phyloP scores from a whole-genome alignment of 37 sponge, comb jelly and placozoan genomes.

The Haliclona indistincta region DNA sequence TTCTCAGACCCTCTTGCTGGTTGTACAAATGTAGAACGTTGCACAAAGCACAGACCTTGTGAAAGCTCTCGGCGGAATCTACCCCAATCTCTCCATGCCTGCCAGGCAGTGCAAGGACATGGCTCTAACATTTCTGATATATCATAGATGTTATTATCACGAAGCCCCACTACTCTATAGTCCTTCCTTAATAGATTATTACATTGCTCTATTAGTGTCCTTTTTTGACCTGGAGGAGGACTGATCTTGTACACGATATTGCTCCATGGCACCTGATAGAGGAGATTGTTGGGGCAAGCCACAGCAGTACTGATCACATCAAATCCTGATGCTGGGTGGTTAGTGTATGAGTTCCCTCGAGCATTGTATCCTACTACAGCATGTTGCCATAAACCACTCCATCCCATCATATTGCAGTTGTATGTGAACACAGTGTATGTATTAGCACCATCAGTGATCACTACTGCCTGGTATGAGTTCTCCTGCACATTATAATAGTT shows the following conservation, averaged over 20 bases:
- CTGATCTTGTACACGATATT: slow-evolving; percentile 52
- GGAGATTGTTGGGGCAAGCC: slow-evolving; percentile 29
- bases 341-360: slow-evolving; percentile 25
- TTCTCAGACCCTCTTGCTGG: too few species aligned
- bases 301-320: not conserved
- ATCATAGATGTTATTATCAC: not conserved
- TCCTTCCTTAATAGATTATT: not conserved
- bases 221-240: not conserved
- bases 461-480: slow-evolving; percentile 67
- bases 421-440: slow-evolving; percentile 70
- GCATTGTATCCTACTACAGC: slow-evolving; percentile 56
- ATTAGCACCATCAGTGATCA: slow-evolving; percentile 61
- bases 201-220: not conserved
- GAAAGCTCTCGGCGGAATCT: too few species aligned
- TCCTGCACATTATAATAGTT: not conserved
- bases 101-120: slow-evolving; percentile 26
- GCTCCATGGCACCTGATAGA: not conserved
- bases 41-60: too few species aligned
- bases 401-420: slow-evolving; percentile 61
- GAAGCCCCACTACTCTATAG: too few species aligned
- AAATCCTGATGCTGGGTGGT: slow-evolving; percentile 26
- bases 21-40: too few species aligned
- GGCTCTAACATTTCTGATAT: slow-evolving; percentile 2
- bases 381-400: slow-evolving; percentile 33
- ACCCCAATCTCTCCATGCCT: slow-evolving; percentile 8